phyloP scores from a whole-genome alignment of 2,797 vertebrate species.

The Steatocranus sp. region DNA sequence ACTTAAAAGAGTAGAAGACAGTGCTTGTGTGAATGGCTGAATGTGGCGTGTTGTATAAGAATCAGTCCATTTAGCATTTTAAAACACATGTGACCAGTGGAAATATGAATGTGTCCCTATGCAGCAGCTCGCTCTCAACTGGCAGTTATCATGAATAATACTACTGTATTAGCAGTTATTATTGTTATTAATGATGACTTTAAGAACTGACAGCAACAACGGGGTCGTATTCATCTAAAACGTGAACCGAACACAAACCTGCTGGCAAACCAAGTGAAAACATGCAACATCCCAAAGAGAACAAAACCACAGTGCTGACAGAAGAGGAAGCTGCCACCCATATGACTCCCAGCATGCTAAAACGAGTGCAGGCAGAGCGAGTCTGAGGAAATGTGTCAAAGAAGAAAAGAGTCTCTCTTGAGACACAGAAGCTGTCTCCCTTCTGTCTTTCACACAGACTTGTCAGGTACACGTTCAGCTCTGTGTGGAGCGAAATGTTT shows the following conservation, averaged over 20 bases:
- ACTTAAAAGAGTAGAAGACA: accelerated
- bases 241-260: neutral
- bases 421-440: neutral
- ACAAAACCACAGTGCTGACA: slow-evolving; percentile 10
- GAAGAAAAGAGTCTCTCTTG: neutral
- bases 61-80: neutral
- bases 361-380: neutral
- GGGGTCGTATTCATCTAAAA: accelerated
- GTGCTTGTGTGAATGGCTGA: neutral
- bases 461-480: neutral
- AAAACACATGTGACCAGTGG: neutral
- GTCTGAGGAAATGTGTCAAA: slow-evolving; percentile 19
- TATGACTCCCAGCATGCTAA: slow-evolving; percentile 3
- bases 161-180: neutral
- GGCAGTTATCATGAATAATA: neutral
- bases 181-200: neutral
- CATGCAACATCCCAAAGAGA: neutral
- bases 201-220: neutral
- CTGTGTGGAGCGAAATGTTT: neutral
- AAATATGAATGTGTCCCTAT: neutral
- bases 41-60: neutral
- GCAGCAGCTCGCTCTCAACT: neutral
- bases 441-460: neutral
- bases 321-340: neutral
- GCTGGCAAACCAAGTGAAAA: neutral